A percentile compares a stretch with the other conserved stretches of the same genome.
phyloP scores from a whole-genome alignment of 2,113 vertebrate species.

The Budorcas taxicolor region DNA sequence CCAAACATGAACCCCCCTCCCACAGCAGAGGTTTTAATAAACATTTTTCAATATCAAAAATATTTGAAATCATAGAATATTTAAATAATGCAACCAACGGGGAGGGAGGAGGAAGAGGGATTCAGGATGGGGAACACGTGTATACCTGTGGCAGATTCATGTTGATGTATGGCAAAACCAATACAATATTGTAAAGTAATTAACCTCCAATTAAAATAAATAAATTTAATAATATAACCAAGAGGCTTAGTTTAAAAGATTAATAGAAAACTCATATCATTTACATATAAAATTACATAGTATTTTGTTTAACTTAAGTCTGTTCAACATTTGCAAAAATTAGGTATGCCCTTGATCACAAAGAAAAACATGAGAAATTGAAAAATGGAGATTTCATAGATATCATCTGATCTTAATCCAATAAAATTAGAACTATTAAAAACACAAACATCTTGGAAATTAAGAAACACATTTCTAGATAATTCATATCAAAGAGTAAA shows the following conservation, averaged over 20 bases:
- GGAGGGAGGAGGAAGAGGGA: too few relatives aligned
- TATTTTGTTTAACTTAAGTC: not conserved
- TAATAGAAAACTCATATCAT: not conserved
- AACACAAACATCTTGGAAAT: not conserved
- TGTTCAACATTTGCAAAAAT: not conserved
- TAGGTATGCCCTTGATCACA: not conserved
- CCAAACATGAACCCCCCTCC: too few relatives aligned
- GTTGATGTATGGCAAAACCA: too few relatives aligned
- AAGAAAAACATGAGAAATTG: not conserved
- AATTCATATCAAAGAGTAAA: not conserved
- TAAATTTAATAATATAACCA: not conserved
- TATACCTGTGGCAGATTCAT: too few relatives aligned
- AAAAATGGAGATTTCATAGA: not conserved
- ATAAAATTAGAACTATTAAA: slow-evolving; percentile 25
- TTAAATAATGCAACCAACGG: not conserved
- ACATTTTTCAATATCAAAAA: not conserved
- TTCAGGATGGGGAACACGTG: too few relatives aligned
- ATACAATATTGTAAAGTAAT: too few relatives aligned
- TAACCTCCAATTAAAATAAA: too few relatives aligned
- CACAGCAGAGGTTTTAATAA: not conserved
- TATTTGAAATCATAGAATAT: not conserved
- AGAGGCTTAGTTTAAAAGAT: not conserved
- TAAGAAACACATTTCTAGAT: slow-evolving; percentile 3
- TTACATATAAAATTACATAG: not conserved
- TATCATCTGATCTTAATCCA: not conserved